phyloP scores from a whole-genome alignment of 2,113 vertebrate genomes.

The Ophthalmolycus amberensis region DNA sequence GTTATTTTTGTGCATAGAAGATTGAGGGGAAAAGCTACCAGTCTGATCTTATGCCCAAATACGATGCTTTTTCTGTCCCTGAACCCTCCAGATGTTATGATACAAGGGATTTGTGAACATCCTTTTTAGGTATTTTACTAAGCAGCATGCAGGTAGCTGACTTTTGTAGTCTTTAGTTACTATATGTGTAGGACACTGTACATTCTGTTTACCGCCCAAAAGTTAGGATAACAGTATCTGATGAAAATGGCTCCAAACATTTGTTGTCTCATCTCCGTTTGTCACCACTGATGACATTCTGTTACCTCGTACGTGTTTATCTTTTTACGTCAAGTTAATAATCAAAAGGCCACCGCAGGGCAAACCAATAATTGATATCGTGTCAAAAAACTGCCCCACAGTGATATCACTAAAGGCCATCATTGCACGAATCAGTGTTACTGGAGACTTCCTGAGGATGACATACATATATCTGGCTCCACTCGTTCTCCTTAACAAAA shows the following conservation, averaged over 20 bases:
- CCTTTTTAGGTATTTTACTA: not conserved
- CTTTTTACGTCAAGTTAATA: slow-evolving; percentile 15
- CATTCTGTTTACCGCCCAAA: not conserved
- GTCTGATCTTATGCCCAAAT: not conserved
- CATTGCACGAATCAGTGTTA: slow-evolving; percentile 24
- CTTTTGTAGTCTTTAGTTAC: not conserved
- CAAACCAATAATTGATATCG: slow-evolving; percentile 25
- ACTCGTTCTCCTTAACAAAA: slow-evolving; percentile 32
- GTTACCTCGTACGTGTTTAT: slow-evolving; percentile 1
- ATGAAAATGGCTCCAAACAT: not conserved
- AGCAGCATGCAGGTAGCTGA: not conserved
- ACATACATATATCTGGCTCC: slow-evolving; percentile 27
- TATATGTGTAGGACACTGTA: not conserved
- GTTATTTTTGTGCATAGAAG: slow-evolving; percentile 17
- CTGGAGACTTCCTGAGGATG: slow-evolving; percentile 34
- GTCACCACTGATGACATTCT: slow-evolving; percentile 19
- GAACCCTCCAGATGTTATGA: not conserved
- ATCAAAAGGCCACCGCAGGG: slow-evolving; percentile 16
- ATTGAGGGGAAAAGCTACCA: not conserved
- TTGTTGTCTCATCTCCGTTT: not conserved
- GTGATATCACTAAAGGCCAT: slow-evolving; percentile 18
- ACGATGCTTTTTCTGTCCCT: not conserved
- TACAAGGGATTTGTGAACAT: not conserved
- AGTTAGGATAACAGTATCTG: not conserved
- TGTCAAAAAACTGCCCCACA: slow-evolving; percentile 1